These are phyloP conservation scores for Proales similis DNA, from an alignment of 1,140 invertebrate genomes.

Conservation along the genomic window DNA sequence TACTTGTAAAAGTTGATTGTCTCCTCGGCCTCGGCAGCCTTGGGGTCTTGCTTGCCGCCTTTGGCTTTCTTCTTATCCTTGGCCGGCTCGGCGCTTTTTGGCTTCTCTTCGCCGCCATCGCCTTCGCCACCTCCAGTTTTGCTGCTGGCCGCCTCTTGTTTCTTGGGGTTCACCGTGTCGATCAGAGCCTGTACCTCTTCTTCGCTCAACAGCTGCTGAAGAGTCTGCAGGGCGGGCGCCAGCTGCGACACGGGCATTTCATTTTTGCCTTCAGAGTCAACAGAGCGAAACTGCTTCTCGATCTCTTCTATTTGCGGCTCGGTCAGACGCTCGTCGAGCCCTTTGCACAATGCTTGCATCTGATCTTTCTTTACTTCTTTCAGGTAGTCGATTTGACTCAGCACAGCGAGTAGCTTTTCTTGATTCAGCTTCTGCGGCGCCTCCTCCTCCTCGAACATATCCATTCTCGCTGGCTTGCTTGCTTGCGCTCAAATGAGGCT, in stretches of 20 bases:
- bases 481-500: too few species aligned
- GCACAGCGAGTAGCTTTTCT: constrained; percentile 13
- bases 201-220: constrained; percentile 22
- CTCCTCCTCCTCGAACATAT: too few species aligned
- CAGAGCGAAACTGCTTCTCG: constrained; percentile 10
- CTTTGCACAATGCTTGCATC: constrained; percentile 12
- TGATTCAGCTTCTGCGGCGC: constrained; percentile 16
- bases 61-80: constrained; percentile 25
- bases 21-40: not conserved
- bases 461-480: too few species aligned
- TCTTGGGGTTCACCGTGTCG: constrained; percentile 28
- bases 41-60: not conserved
- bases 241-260: constrained; percentile 25
- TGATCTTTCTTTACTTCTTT: constrained; percentile 30
- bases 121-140: too few species aligned
- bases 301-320: constrained; percentile 14
- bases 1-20: constrained; percentile 35
- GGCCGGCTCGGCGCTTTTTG: constrained; percentile 13
- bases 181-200: constrained; percentile 3
- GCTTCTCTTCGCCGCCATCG: too few species aligned
- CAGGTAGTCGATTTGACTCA: constrained; percentile 17
- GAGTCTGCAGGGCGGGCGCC: constrained; percentile 2
- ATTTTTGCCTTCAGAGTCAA: constrained; percentile 13
- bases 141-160: not conserved
- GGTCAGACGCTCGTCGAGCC: constrained; percentile 10